Base-by-base conservation (phyloP, 1,140 invertebrate genomes). In the Pinna nobilis region DNA sequence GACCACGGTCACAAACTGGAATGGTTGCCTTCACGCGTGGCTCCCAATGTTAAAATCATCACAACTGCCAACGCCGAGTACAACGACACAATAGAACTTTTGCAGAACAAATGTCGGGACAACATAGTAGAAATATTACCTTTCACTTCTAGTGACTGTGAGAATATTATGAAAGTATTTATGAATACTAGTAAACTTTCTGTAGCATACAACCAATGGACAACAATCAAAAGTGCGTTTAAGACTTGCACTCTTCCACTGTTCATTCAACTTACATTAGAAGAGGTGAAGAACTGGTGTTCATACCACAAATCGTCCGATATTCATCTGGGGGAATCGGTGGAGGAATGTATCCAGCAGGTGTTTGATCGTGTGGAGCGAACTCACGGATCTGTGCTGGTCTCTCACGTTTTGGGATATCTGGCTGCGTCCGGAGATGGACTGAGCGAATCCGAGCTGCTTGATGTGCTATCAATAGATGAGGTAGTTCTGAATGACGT, bases 131-230 rank as follows among this genome's bases (percentile, higher is more conserved):
- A 84, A 44, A 57, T 87, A 32, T 20, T 64, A 37, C 53, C 80
- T 13, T 70, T 87, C 20, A 73, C 73, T 11, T 23, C 70, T 3
- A 55, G 70, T 11, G 79, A 84, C 51, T 82, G 83, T 72, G 80
- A 83, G 57, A 61, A 80, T 20, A 67, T 86, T 9, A 69, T 85
- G 32, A 82, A 81, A 67, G 55, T 64, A 11, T 64, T 83, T 70
- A 73, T 86, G 53, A 74, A 78, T 30, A 55, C 73, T 3, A 61
- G 55, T 18, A 63, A 70, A 13, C 97, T 96, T 85, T 96, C 90
- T 11, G 83, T 98, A 39, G 73, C 76, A 11, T 76, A 76, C n/a
- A 70, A 82, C 3, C 85, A 88, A 66, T 83, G 80, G 78, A 72
- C 76, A 55, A 41, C 78, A 15, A 68, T 87, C 25, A 75, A 82